Evolutionary conservation across 2,888 invertebrate species (phyloP), one percentile per base, ranked within the genome.

Genomic region (Latrodectus hesperus): DNA sequence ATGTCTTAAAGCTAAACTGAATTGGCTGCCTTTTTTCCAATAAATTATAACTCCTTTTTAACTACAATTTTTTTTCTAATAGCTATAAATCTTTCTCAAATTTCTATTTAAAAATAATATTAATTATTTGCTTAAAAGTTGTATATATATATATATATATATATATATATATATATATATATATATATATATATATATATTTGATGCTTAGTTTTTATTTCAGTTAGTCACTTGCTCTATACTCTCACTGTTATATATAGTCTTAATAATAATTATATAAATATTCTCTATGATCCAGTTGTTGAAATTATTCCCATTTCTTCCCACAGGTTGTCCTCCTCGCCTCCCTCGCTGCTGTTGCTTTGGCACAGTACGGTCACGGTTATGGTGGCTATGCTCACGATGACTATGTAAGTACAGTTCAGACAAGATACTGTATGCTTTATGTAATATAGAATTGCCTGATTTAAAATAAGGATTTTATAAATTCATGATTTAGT

Each of bases 321-420:
- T 8, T 26, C 26, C 26, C 22, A 55, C 14, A 68, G 67, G 67
- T 17, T 68, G n/a, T 68, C 12, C 67, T 68, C 22, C n/a, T 80
- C 11, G 64, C 64, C 16, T 80, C 80, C 68, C 26, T 52, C 14
- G 72, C 68, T 17, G 80, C 73, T n/a, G 80, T 72, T 17, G 72
- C 80, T 17, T 17, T 80, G 49, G 80, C 80, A n/a, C 80, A 80
- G 17, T 80, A 80, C 52, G 64, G 72, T 16, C 14, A 49, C 14
- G 38, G 67, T 72, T 67, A 80, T 64, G 80, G 72, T 16, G 72
- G 72, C 8, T 52, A 72, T 26, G 55, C 17, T 22, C 26, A 53
- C 52, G 9, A 52, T 9, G n/a, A 12, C 51, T 74, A 74, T 55
- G 74, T 74, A 60, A 74, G 72, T 72, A 49, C 8, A 16, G 16